A percentile compares a stretch with the other conserved stretches of the same genome.
Evolutionary conservation across 2,113 vertebrate genomes (phyloP).

Genomic region (Hydrolagus affinis): DNA sequence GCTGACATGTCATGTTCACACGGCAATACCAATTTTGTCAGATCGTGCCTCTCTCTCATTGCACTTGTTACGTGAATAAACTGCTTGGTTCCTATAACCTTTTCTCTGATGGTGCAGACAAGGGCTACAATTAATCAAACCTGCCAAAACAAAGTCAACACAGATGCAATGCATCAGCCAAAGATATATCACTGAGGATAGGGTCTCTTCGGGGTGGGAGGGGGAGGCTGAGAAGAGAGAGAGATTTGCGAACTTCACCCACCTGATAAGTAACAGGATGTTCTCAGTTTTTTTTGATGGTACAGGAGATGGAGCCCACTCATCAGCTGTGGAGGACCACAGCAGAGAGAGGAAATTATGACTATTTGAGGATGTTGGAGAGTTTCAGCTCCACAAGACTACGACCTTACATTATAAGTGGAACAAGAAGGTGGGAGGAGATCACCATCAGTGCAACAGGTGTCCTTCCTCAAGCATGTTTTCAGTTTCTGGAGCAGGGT

Average conservation of each 20-base stretch:
- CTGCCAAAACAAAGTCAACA: not conserved
- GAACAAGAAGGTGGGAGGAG: constrained; percentile 20
- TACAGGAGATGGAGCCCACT: not conserved
- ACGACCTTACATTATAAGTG: not conserved
- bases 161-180: not conserved
- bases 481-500: not conserved
- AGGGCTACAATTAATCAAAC: too few species aligned
- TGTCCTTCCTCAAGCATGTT: not conserved
- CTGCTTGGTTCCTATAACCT: not conserved
- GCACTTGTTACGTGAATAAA: too few species aligned
- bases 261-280: not conserved
- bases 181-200: not conserved
- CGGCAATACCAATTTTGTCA: too few species aligned
- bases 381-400: not conserved
- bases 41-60: too few species aligned
- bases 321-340: not conserved
- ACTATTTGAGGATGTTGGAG: not conserved
- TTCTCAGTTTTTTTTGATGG: constrained; percentile 18
- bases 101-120: not conserved
- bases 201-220: too few species aligned
- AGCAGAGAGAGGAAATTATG: constrained; percentile 9
- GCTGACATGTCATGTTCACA: too few species aligned
- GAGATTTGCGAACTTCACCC: too few species aligned
- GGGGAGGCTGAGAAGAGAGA: too few species aligned
- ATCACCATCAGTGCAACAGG: not conserved